Evolutionary conservation across 2,888 invertebrate species (phyloP), one percentile per base, ranked within the genome.

Genomic region (Drosophila borealis): DNA sequence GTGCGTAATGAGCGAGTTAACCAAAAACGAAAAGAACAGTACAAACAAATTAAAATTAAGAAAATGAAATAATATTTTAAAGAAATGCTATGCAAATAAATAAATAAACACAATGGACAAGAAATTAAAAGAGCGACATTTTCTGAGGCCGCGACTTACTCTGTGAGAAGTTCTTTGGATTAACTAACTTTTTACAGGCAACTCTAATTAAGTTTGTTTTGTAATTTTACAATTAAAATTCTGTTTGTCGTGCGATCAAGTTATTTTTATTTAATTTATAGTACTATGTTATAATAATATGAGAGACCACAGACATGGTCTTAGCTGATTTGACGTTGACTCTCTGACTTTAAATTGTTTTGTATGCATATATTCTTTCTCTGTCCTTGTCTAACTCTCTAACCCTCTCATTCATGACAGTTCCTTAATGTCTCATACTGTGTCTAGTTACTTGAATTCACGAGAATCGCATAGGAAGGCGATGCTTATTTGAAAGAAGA

Each of bases 1-100:
- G 70, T 77, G 70, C 70, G 71, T 51, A 70, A 86, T 80, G 83
- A 59, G 70, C 75, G 64, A 77, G 66, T 64, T 66, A 78, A 86
- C 74, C 75, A 70, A 70, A 69, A 84, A 70, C 53, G 63, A 78
- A 76, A 64, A 78, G 65, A 77, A 78, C 75, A 69, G 63, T 60
- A 42, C 62, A 74, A 80, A 68, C 36, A 72, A 81, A 81, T 69
- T 57, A 79, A 46, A 77, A 68, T 45, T 48, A 67, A 63, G 34
- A 25, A 55, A 77, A 84, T 65, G 34, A 63, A 63, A 72, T 11
- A 46, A 73, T 45, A 50, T 51, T 50, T 56, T 21, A 29, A 51
- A 72, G 11, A 53, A 11, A 6, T 17, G 14, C 69, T 56, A 67
- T 60, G 54, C 54, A 59, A 36, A 50, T 11, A 25, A 63, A 33